Conservation (phyloP, 2,888 invertebrate species). For the Pycnomerus fuliginosus region DNA sequence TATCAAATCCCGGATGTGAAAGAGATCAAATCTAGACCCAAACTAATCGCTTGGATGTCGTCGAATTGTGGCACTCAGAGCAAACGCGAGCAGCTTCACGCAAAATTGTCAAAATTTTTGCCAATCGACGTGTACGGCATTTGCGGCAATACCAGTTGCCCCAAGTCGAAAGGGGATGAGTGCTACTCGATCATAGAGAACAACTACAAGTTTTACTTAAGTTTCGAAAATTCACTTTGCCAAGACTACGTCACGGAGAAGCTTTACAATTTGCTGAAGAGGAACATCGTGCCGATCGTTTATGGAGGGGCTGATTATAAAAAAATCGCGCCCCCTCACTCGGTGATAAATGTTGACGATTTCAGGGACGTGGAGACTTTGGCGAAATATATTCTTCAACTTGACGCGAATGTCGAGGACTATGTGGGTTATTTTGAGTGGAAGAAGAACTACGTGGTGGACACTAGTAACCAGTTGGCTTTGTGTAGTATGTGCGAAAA, state of each 20-base stretch:
- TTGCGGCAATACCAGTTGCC: constrained; percentile 56
- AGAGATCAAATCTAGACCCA: constrained; percentile 46
- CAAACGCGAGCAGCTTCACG: constrained; percentile 50
- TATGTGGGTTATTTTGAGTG: constrained; percentile 61
- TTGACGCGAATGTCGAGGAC: constrained; percentile 55
- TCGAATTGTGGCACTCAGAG: constrained; percentile 57
- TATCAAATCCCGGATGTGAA: constrained; percentile 28
- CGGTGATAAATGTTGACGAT: constrained; percentile 60
- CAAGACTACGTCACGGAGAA: constrained; percentile 65
- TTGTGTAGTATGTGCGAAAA: constrained; percentile 39
- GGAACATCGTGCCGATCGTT: constrained; percentile 65
- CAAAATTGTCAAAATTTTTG: constrained; percentile 58
- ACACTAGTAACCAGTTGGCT: constrained; percentile 18
- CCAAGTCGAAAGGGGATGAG: constrained; percentile 36
- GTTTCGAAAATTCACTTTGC: constrained; percentile 71
- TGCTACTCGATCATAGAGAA: constrained; percentile 54
- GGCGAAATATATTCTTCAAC: constrained; percentile 54
- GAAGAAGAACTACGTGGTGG: constrained; percentile 50
- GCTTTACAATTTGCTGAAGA: constrained; percentile 59
- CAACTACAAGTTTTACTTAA: constrained; percentile 70
- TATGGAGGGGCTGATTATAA: constrained; percentile 65
- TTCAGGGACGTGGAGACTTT: constrained; percentile 55
- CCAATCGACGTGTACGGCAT: constrained; percentile 63
- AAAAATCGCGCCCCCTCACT: constrained; percentile 55
- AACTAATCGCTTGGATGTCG: constrained; percentile 60